Evolutionary conservation across 2,888 invertebrate genomes (phyloP).

Genomic region (Ophion ellenae): DNA sequence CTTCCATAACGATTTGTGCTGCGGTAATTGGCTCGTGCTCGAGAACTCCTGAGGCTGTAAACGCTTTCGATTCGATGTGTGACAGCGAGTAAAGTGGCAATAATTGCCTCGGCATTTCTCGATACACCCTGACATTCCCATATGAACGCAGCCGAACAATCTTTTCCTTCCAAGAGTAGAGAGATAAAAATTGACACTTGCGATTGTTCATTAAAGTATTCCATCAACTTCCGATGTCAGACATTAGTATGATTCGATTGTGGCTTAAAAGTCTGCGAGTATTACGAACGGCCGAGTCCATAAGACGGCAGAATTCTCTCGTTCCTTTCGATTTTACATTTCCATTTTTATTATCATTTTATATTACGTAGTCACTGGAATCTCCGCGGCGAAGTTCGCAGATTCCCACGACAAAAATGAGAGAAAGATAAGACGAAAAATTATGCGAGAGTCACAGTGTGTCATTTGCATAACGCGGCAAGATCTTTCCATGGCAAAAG

Average conservation of each 20-base stretch:
- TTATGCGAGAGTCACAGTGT: conserved; percentile 53
- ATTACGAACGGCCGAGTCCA: background rate
- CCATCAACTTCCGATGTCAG: background rate
- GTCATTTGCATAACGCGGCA: conserved; percentile 61
- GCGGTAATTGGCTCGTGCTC: conserved; percentile 37
- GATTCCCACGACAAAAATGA: conserved; percentile 21
- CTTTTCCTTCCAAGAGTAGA: background rate
- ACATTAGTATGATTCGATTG: background rate
- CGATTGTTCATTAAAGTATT: background rate
- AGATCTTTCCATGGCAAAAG: conserved; percentile 34
- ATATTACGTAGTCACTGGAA: conserved; percentile 25
- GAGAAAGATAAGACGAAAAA: conserved; percentile 58
- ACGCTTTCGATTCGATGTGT: conserved; percentile 1
- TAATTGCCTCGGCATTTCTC: conserved; percentile 1
- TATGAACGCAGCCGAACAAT: background rate
- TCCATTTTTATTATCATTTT: conserved; percentile 13
- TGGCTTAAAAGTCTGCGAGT: background rate
- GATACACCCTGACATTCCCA: background rate
- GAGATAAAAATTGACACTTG: background rate
- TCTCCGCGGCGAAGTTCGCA: conserved; percentile 1
- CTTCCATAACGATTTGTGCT: conserved; percentile 30
- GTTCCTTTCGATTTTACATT: background rate
- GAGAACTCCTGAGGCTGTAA: conserved; percentile 10
- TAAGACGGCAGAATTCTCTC: background rate
- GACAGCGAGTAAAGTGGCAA: conserved; percentile 13